These are phyloP conservation scores for Lamellibrachia columna DNA, from an alignment of 2,888 invertebrate genomes.

Conservation along the genomic window DNA sequence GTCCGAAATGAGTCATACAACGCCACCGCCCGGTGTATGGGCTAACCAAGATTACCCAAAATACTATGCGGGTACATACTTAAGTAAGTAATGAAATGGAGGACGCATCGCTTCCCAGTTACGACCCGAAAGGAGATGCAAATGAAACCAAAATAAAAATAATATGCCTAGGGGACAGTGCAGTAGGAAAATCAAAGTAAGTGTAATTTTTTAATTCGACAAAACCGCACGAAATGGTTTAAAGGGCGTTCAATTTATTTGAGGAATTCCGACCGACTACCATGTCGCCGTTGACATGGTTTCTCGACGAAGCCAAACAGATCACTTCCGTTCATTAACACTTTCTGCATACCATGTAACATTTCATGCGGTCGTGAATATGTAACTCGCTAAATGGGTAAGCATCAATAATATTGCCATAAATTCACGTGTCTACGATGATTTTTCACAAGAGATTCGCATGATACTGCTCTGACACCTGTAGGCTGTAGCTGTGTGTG, in stretches of 20 bases:
- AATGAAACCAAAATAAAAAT: conserved; percentile 62
- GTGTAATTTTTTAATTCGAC: conserved; percentile 37
- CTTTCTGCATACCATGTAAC: background rate
- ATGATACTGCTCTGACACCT: background rate
- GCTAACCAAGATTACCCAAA: background rate
- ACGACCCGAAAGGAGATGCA: conserved; percentile 36
- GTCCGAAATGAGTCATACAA: no score
- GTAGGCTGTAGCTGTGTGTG: no score
- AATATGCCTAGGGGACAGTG: conserved; percentile 71
- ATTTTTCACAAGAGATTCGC: background rate
- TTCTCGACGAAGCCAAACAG: conserved; percentile 10
- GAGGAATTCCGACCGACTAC: background rate
- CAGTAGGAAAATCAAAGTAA: conserved; percentile 72
- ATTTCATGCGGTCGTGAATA: background rate
- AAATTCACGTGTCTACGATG: background rate
- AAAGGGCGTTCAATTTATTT: background rate
- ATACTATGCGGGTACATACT: conserved; percentile 3
- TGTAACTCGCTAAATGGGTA: background rate
- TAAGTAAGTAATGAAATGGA: conserved; percentile 32
- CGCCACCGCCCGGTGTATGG: background rate
- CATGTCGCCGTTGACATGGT: conserved; percentile 12
- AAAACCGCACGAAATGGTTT: background rate
- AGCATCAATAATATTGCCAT: background rate
- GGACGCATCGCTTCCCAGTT: conserved; percentile 37
- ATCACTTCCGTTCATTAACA: background rate